Evolutionary conservation across 1,140 invertebrate species (phyloP).

Genomic region (Sycobia sp.): DNA sequence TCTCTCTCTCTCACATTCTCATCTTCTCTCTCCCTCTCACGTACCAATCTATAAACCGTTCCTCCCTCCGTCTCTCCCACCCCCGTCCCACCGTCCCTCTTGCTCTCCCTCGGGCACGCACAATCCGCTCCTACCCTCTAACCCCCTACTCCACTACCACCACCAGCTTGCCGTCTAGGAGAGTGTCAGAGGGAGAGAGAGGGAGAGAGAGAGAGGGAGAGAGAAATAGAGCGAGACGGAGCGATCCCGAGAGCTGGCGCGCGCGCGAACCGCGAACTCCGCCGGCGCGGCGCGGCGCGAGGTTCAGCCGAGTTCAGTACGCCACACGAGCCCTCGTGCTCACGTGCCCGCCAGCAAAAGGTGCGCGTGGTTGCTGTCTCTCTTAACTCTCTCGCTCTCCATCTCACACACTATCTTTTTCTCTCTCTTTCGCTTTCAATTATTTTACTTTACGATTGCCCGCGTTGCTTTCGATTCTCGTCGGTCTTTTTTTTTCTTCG

Average conservation of each 20-base stretch:
- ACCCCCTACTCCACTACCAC: no score
- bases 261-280: slow-evolving; percentile 17
- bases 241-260: neutral
- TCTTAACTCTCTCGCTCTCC: neutral
- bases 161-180: no score
- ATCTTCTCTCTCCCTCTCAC: no score
- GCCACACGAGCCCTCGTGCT: slow-evolving; percentile 51
- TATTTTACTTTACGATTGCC: neutral
- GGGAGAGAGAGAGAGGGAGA: neutral
- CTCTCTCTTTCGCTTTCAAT: neutral
- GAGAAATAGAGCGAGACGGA: no score
- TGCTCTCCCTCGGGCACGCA: no score
- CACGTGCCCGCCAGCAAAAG: slow-evolving; percentile 44
- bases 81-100: neutral
- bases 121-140: no score
- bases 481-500: no score
- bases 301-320: slow-evolving; percentile 57
- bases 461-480: neutral
- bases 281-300: slow-evolving; percentile 25
- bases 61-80: neutral
- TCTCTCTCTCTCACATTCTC: no score
- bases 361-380: slow-evolving; percentile 22
- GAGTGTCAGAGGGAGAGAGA: no score
- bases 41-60: neutral
- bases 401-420: neutral